Evolutionary conservation across 2,113 vertebrate species (phyloP).

Genomic region (Poeciliopsis turrubarensis): DNA sequence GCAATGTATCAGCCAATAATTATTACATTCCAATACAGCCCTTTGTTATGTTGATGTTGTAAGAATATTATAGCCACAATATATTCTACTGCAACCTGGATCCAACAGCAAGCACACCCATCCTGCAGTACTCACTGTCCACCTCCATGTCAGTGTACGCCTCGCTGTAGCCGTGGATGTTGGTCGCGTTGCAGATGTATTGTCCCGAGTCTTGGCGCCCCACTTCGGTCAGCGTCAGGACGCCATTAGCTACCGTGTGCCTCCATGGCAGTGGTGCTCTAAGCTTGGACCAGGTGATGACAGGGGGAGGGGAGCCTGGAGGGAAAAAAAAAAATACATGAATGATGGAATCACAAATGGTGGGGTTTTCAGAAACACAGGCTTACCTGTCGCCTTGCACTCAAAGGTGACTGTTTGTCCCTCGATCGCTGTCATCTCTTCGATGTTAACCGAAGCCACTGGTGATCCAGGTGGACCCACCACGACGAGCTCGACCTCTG

Average conservation of each 20-base stretch:
- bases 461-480: conserved; percentile 69
- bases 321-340: too few relatives aligned
- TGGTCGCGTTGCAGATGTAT: conserved; percentile 97
- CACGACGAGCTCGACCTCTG: conserved; percentile 83
- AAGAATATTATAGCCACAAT: not conserved
- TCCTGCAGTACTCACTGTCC: conserved; percentile 87
- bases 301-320: conserved; percentile 85
- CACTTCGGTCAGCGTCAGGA: conserved; percentile 84
- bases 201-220: conserved; percentile 96
- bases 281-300: conserved; percentile 93
- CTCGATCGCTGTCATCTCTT: conserved; percentile 81
- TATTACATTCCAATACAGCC: not conserved
- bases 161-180: conserved; percentile 80
- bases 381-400: conserved; percentile 86
- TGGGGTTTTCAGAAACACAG: not conserved
- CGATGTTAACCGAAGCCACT: conserved; percentile 70
- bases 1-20: not conserved
- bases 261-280: conserved; percentile 94
- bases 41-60: not conserved
- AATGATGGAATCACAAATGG: not conserved
- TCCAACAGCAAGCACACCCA: not conserved
- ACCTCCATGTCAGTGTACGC: conserved; percentile 88
- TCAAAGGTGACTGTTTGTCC: conserved; percentile 84
- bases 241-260: conserved; percentile 81
- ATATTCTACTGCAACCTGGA: too few relatives aligned